Evolutionary conservation across 2,113 vertebrate genomes (phyloP), one percentile per base, ranked within the genome.

Genomic region (Rutilus rutilus): DNA sequence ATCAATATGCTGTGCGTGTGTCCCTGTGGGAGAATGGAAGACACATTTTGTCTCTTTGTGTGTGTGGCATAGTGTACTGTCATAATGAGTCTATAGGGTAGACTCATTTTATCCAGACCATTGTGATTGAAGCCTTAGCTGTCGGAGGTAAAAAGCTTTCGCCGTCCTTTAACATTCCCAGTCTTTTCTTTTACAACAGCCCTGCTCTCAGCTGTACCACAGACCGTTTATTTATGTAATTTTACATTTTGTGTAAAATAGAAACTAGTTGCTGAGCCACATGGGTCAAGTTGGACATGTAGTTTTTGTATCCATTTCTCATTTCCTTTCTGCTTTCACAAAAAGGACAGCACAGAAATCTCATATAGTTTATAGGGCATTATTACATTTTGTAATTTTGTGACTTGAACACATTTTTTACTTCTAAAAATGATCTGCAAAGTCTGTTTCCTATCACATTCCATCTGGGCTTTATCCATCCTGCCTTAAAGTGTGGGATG

Each of bases 231-330:
- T 89, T 60, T 52, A 62, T 80, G 76, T 67, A 89, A 86, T 91
- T 88, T 88, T 89, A 86, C 80, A 89, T 86, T 88, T 89, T 88
- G 6, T 74, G 14, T 87, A 82, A 84, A 87, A 87, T 88, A 78
- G 81, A 81, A 86, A 86, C 87, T 80, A 82, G 90, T 90, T 92
- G 90, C 90, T 86, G 80, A 88, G 88, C 87, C 91, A 89, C 86
- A 64, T 85, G 74, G 91, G 91, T 87, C 87, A 90, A 87, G 74
- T 86, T 74, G 21, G 6, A 47, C 23, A 15, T 47, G 23, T 74
- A 15, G 0, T n/a, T 47, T 25, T 47, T 47, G 23, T 27, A 11
- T 71, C 17, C 17, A 75, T 27, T 75, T 50, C n/a, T 47, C 10
- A 75, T 8, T 57, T 57, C 19, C 54, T 23, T 57, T 57, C 54